phyloP scores from a whole-genome alignment of 2,888 invertebrate species.

The Tryphoninae sp. region DNA sequence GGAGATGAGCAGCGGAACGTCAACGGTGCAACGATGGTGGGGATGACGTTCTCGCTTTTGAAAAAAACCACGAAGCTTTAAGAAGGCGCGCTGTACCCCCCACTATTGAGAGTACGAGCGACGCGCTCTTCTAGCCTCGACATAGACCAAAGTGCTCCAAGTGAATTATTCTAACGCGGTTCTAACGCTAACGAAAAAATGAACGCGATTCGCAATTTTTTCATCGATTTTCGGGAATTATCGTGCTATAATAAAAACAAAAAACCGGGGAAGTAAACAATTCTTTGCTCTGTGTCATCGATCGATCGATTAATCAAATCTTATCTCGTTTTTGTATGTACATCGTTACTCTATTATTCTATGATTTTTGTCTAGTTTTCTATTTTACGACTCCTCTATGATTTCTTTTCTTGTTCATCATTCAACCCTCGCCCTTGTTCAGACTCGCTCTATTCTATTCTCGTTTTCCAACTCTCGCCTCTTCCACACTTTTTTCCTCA shows the following conservation, averaged over 20 bases:
- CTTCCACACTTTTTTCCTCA: conserved; percentile 25
- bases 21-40: conserved; percentile 66
- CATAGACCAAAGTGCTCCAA: conserved; percentile 76
- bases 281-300: conserved; percentile 6
- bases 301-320: background rate
- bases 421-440: background rate
- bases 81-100: conserved; percentile 79
- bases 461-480: conserved; percentile 38
- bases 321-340: background rate
- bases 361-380: background rate
- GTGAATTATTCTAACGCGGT: conserved; percentile 42
- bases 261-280: background rate
- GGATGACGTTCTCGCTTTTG: conserved; percentile 76
- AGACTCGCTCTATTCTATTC: conserved; percentile 37
- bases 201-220: background rate
- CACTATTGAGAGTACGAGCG: conserved; percentile 77
- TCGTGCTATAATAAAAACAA: background rate
- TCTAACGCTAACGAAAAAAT: conserved; percentile 45
- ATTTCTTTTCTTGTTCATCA: conserved; percentile 7
- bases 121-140: conserved; percentile 77
- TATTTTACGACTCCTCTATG: background rate
- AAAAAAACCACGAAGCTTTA: conserved; percentile 81
- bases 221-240: background rate
- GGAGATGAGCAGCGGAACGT: conserved; percentile 30
- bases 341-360: background rate